phyloP scores from a whole-genome alignment of 2,888 invertebrate genomes.

The Cheilosia grossa region DNA sequence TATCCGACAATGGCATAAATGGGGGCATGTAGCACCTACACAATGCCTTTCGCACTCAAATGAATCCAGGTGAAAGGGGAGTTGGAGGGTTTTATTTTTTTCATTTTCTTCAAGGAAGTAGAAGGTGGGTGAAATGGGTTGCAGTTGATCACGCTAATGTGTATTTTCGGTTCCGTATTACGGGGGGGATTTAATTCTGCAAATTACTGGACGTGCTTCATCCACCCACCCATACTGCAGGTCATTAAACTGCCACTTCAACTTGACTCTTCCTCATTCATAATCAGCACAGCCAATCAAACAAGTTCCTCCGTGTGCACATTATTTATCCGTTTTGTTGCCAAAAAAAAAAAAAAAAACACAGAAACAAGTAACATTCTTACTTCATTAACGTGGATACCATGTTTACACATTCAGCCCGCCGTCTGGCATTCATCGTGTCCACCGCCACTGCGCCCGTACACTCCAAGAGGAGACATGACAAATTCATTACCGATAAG shows the following conservation, averaged over 20 bases:
- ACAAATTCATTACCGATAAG: constrained; percentile 75
- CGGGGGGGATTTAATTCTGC: background rate
- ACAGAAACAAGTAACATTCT: constrained; percentile 39
- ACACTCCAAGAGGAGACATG: constrained; percentile 49
- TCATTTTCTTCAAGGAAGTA: background rate
- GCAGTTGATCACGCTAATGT: background rate
- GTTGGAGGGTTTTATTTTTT: constrained; percentile 26
- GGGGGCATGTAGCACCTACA: constrained; percentile 15
- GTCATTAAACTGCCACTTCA: constrained; percentile 4
- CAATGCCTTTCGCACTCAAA: constrained; percentile 52
- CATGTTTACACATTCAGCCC: constrained; percentile 63
- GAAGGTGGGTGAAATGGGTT: background rate
- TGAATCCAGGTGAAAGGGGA: constrained; percentile 63
- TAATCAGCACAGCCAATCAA: constrained; percentile 22
- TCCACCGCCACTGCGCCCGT: constrained; percentile 1
- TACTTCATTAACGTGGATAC: constrained; percentile 68
- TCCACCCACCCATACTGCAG: background rate
- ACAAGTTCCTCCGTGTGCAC: constrained; percentile 23
- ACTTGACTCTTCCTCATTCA: constrained; percentile 1
- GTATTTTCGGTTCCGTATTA: background rate
- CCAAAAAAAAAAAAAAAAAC: constrained; percentile 31
- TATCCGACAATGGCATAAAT: constrained; percentile 44
- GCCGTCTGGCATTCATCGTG: constrained; percentile 25
- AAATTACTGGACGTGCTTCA: background rate
- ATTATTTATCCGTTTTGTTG: constrained; percentile 26